These are phyloP conservation scores for Myotis yumanensis DNA, from an alignment of 2,113 vertebrate species.

Conservation along the genomic window DNA sequence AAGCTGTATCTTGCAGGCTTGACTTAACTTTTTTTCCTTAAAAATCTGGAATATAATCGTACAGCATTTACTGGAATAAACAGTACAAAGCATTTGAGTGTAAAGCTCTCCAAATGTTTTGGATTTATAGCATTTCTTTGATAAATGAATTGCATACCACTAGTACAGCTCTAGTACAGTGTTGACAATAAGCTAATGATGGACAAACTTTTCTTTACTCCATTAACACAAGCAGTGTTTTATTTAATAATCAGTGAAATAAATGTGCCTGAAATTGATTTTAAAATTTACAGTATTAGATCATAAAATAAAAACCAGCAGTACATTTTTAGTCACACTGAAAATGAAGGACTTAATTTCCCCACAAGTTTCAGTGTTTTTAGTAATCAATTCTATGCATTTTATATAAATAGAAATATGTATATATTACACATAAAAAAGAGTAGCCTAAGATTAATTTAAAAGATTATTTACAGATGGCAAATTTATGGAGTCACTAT, in stretches of 20 bases:
- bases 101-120: conserved; percentile 77
- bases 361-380: conserved; percentile 85
- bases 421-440: conserved; percentile 78
- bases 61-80: conserved; percentile 90
- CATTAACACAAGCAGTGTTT: conserved; percentile 90
- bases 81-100: conserved; percentile 83
- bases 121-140: conserved; percentile 73
- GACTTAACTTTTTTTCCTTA: conserved; percentile 93
- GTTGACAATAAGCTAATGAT: conserved; percentile 87
- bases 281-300: conserved; percentile 87
- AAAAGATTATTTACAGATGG: conserved; percentile 73
- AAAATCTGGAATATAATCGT: conserved; percentile 88
- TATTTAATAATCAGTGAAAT: conserved; percentile 88
- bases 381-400: conserved; percentile 88
- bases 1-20: conserved; percentile 97
- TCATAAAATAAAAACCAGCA: conserved; percentile 85
- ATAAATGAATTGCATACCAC: conserved; percentile 80
- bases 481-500: conserved; percentile 77
- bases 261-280: conserved; percentile 89
- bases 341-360: conserved; percentile 85
- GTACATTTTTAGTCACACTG: conserved; percentile 87
- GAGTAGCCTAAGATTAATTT: conserved; percentile 81
- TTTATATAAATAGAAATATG: conserved; percentile 84
- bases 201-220: conserved; percentile 84
- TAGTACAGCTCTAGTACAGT: conserved; percentile 80